These are phyloP conservation scores for Polyergus mexicanus DNA, from an alignment of 1,140 invertebrate species.

Conservation along the genomic window DNA sequence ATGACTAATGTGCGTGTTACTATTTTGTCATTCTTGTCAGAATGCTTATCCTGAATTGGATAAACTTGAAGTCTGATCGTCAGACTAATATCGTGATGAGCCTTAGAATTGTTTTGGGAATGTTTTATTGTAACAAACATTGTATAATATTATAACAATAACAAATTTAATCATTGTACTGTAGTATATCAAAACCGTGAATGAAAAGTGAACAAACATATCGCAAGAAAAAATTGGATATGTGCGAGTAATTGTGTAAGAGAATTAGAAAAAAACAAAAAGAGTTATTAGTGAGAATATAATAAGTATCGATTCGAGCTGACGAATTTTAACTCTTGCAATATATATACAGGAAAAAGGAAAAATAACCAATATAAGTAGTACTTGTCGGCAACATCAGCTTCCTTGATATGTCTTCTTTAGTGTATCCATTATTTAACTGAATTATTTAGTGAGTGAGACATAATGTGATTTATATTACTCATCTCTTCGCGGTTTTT, in stretches of 20 bases:
- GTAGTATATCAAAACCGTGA: conserved; percentile 72
- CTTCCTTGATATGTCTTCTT: conserved; percentile 84
- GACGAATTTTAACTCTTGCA: conserved; percentile 60
- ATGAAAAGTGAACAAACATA: conserved; percentile 75
- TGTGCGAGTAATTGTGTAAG: conserved; percentile 73
- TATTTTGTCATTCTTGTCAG: conserved; percentile 68
- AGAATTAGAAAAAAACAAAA: conserved; percentile 65
- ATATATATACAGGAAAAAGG: conserved; percentile 62
- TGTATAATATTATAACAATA: conserved; percentile 73
- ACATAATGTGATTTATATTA: conserved; percentile 80
- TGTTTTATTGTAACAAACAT: conserved; percentile 78
- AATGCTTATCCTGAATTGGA: conserved; percentile 61
- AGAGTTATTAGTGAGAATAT: conserved; percentile 73
- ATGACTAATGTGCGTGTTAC: conserved; percentile 74
- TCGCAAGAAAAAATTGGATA: conserved; percentile 70
- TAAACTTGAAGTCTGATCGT: conserved; percentile 66
- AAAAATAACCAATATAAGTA: conserved; percentile 68
- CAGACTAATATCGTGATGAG: conserved; percentile 67
- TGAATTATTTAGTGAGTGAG: conserved; percentile 80
- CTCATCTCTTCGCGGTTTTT: conserved; percentile 70
- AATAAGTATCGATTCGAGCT: conserved; percentile 56
- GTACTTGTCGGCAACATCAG: conserved; percentile 78
- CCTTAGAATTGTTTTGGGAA: conserved; percentile 73
- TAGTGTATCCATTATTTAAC: conserved; percentile 82
- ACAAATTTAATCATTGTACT: conserved; percentile 75